A percentile compares a stretch with the other conserved stretches of the same genome.
Conservation (phyloP, 2,888 invertebrate genomes). For the Agonopterix alstromeriana region DNA sequence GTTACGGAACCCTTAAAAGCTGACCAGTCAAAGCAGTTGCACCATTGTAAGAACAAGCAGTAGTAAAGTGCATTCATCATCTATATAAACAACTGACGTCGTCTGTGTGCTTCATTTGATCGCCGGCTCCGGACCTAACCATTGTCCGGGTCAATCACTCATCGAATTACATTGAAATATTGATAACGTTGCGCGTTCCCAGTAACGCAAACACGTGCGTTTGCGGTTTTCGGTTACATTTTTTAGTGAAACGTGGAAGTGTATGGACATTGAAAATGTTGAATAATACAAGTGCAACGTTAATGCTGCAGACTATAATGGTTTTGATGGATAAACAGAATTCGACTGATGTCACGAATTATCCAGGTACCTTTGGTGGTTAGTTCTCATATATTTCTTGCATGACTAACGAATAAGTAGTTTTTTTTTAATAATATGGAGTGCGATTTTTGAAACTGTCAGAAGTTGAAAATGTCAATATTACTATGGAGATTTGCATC, state of each 20-base stretch:
- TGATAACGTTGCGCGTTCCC: conserved; percentile 19
- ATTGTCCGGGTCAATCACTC: conserved; percentile 19
- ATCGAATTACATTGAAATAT: conserved; percentile 31
- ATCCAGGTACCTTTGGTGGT: conserved; percentile 51
- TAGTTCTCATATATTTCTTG: conserved; percentile 22
- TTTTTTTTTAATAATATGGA: too few species aligned
- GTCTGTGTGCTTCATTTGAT: conserved; percentile 41
- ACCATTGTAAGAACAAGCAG: too few species aligned
- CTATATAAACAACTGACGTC: conserved; percentile 51
- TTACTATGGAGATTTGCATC: too few species aligned
- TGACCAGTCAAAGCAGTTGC: too few species aligned
- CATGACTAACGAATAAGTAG: too few species aligned
- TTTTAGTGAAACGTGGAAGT: conserved; percentile 7
- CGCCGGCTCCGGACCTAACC: conserved; percentile 30
- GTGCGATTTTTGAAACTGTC: too few species aligned
- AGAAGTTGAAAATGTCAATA: too few species aligned
- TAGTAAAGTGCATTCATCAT: conserved; percentile 30
- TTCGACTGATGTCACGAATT: conserved; percentile 55
- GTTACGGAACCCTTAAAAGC: too few species aligned
- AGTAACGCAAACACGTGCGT: conserved; percentile 15
- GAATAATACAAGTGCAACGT: conserved; percentile 64
- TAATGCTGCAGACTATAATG: conserved; percentile 72
- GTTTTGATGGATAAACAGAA: conserved; percentile 70
- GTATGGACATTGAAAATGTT: conserved; percentile 38
- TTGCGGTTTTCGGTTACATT: conserved; percentile 13